Conservation (phyloP, 2,888 invertebrate genomes). For the Drosophila niveifrons region DNA sequence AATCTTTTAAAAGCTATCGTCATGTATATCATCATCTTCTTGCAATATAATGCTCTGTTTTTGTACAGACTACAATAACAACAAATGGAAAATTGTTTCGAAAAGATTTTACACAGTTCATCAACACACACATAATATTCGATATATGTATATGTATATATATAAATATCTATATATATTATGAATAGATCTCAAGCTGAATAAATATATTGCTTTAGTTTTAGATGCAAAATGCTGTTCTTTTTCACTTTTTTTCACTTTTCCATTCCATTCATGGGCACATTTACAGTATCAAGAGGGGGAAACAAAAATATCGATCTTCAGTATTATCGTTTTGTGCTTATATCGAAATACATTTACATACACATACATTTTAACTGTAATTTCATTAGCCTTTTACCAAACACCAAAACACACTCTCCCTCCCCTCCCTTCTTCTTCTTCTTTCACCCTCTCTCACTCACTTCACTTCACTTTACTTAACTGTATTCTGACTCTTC, state of each 20-base stretch:
- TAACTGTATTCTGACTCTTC: not conserved
- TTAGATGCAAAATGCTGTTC: slow-evolving; percentile 3
- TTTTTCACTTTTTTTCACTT: not conserved
- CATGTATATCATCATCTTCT: slow-evolving; percentile 6
- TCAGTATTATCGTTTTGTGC: slow-evolving; percentile 38
- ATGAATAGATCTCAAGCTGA: slow-evolving; percentile 24
- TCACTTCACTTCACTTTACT: not conserved
- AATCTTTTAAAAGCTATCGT: slow-evolving; percentile 26
- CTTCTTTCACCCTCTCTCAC: not conserved
- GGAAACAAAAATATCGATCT: slow-evolving; percentile 3
- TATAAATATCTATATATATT: slow-evolving; percentile 4
- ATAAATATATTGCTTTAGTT: slow-evolving; percentile 22
- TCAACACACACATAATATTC: not conserved
- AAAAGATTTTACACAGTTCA: slow-evolving; percentile 13
- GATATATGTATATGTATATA: slow-evolving; percentile 3
- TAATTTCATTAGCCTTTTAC: slow-evolving; percentile 28
- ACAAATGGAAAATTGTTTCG: slow-evolving; percentile 10
- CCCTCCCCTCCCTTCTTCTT: not conserved
- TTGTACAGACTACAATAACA: slow-evolving; percentile 22
- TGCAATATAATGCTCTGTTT: not conserved
- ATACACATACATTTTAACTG: slow-evolving; percentile 19
- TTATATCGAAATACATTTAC: slow-evolving; percentile 46
- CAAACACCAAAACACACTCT: not conserved
- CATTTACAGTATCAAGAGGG: slow-evolving; percentile 11
- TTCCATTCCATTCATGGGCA: not conserved